Evolutionary conservation across 2,113 vertebrate species (phyloP), one percentile per base, ranked within the genome.

Genomic region (Regulus satrapa): DNA sequence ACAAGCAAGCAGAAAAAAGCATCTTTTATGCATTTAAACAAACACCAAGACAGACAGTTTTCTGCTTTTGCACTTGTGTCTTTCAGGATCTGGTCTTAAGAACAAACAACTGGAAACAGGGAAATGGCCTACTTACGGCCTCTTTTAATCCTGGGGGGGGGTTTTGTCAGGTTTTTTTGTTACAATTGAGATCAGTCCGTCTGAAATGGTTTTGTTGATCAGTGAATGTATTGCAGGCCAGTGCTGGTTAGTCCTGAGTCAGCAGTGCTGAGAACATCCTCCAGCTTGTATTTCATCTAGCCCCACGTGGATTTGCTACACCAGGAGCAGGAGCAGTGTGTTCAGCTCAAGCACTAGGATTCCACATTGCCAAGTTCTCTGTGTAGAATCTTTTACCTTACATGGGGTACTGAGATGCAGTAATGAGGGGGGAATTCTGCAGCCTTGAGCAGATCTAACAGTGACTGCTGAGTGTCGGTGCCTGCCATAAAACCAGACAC

Each of bases 231-330:
- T 34, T 49, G 25, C n/a, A 17, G 0, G 0, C 20, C 21, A 29
- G 23, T 34, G 34, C 34, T 71, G n/a, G 6, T 45, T 52, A 63
- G 9, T 76, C 36, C 32, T n/a, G 40, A 52, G 20, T 48, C 38
- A 49, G 36, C 41, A 48, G 48, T 24, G 32, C 8, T 49, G 45
- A 66, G 23, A 48, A 19, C 32, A 56, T 32, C 17, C 46, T 75
- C 31, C 18, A 1, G 14, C 5, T 18, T 17, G 5, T 13, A 1
- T 38, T 83, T 13, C 15, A 0, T n/a, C n/a, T 11, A 61, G 14
- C 54, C n/a, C 8, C 10, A 5, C 48, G 14, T 52, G 18, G 21
- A 12, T 71, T 63, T 92, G 34, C 41, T 54, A 0, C 32, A 24
- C 19, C 18, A 36, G 29, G 8, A 12, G 1, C 21, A 26, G 5